A percentile compares a stretch with the other conserved stretches of the same genome.
Evolutionary conservation across 2,113 vertebrate genomes (phyloP).

Genomic region (Chionomys nivalis): DNA sequence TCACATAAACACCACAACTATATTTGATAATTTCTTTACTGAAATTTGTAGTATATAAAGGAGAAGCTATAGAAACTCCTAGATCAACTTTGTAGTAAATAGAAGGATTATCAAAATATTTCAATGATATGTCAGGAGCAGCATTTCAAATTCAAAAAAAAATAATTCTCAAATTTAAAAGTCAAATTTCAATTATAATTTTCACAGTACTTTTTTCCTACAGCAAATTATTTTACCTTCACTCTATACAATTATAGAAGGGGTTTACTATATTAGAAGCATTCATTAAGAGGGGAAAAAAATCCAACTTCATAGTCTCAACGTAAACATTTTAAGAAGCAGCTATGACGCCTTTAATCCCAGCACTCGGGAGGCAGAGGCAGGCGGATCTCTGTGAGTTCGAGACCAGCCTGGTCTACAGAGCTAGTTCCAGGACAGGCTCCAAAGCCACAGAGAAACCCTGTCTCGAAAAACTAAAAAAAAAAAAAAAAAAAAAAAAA

Average conservation of each 20-base stretch:
- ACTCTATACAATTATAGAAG: constrained; percentile 10
- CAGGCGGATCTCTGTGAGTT: no score
- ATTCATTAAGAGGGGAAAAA: constrained; percentile 9
- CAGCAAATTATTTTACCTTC: constrained; percentile 10
- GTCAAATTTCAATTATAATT: constrained; percentile 30
- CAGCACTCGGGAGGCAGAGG: no score
- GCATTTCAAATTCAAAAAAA: constrained; percentile 56
- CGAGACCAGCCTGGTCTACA: no score
- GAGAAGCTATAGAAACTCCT: background rate
- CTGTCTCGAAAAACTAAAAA: no score
- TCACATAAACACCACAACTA: background rate
- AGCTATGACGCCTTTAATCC: no score
- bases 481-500: no score
- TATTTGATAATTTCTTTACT: background rate
- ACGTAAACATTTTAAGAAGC: constrained; percentile 38
- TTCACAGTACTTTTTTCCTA: constrained; percentile 16
- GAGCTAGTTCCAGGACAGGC: no score
- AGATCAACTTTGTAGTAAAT: background rate
- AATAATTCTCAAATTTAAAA: constrained; percentile 51
- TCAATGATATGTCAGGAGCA: background rate
- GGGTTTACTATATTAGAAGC: background rate
- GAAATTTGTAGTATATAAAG: background rate
- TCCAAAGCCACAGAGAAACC: no score
- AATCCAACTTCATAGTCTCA: constrained; percentile 34
- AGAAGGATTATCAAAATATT: constrained; percentile 20